phyloP scores from a whole-genome alignment of 2,797 vertebrate genomes.

The Pipistrellus pipistrellus region DNA sequence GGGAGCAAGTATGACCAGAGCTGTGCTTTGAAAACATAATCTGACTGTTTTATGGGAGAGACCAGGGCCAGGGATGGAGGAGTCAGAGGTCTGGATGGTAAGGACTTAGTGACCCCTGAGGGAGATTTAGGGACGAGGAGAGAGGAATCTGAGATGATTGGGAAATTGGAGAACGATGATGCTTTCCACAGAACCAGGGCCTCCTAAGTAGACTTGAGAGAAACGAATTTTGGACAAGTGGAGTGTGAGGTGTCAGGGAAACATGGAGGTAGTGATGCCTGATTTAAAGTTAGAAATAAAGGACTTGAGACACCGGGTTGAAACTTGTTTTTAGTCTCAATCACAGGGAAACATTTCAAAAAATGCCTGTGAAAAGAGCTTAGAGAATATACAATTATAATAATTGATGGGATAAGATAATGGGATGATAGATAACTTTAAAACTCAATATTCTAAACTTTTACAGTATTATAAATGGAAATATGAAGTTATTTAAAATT shows the following conservation, averaged over 20 bases:
- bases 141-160: neutral
- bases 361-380: constrained; percentile 16
- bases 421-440: constrained; percentile 19
- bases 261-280: neutral
- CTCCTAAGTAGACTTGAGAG: neutral
- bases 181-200: neutral
- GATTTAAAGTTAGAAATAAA: neutral
- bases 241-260: neutral
- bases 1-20: neutral
- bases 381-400: neutral
- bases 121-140: neutral
- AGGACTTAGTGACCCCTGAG: neutral
- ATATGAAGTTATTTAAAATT: constrained; percentile 3
- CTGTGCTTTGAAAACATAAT: neutral
- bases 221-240: neutral
- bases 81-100: neutral
- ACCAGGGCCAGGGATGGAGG: neutral
- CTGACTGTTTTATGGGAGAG: neutral
- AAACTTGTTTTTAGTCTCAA: constrained; percentile 49
- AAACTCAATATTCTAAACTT: neutral
- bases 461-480: constrained; percentile 34
- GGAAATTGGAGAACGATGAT: neutral
- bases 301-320: neutral
- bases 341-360: neutral
- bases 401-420: constrained; percentile 32